phyloP scores from a whole-genome alignment of 2,113 vertebrate species.

The Oryctolagus cuniculus region DNA sequence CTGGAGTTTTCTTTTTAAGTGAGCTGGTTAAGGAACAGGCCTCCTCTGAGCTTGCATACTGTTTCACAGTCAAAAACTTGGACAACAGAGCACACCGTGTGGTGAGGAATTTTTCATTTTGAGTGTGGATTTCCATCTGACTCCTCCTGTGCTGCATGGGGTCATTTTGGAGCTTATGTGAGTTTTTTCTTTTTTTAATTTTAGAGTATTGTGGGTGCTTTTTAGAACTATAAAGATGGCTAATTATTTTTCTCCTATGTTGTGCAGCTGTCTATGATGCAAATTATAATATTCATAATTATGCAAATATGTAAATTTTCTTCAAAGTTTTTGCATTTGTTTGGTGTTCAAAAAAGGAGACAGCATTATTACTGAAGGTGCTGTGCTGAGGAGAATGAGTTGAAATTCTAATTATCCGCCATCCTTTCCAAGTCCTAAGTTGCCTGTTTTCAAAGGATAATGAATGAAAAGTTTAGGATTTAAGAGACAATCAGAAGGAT shows the following conservation, averaged over 20 bases:
- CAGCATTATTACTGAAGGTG: neutral
- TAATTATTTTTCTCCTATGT: neutral
- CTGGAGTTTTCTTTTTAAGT: neutral
- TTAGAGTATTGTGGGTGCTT: neutral
- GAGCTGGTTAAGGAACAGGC: neutral
- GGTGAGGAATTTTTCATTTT: constrained; percentile 25
- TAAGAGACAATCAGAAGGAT: constrained; percentile 32
- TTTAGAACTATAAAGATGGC: neutral
- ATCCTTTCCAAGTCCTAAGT: neutral
- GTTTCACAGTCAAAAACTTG: neutral
- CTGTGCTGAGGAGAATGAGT: neutral
- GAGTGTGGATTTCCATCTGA: neutral
- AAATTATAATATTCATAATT: no score
- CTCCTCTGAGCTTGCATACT: neutral
- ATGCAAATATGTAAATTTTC: neutral
- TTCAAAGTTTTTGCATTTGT: constrained; percentile 24
- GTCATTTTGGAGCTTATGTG: neutral
- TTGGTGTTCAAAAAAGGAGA: neutral
- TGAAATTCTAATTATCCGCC: constrained; percentile 1
- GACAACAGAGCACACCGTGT: neutral
- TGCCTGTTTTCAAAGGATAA: constrained; percentile 50
- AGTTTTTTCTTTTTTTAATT: neutral
- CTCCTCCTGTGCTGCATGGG: neutral
- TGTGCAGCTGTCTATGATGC: neutral
- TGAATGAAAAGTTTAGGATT: constrained; percentile 24